A percentile compares a stretch with the other conserved stretches of the same genome.
These are phyloP conservation scores for Bucorvus abyssinicus DNA, from an alignment of 2,797 vertebrate genomes.

Conservation along the genomic window DNA sequence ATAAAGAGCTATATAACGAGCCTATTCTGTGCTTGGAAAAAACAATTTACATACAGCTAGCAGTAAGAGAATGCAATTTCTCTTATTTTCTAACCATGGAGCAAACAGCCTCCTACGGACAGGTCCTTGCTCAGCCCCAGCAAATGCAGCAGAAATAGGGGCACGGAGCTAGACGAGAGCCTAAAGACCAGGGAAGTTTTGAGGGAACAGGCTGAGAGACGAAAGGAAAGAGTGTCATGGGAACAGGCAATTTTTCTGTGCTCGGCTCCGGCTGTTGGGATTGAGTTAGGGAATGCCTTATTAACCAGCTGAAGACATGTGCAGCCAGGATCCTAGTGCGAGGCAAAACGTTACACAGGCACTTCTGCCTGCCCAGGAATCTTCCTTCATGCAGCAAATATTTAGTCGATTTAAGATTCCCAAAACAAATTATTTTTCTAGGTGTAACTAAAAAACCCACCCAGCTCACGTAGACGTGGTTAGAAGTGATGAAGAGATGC, in stretches of 20 bases:
- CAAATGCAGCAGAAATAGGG: neutral
- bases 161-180: neutral
- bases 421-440: neutral
- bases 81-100: neutral
- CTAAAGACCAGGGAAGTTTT: neutral
- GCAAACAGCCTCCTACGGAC: neutral
- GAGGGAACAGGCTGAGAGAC: neutral
- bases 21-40: neutral
- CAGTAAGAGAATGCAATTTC: neutral
- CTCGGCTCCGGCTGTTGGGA: neutral
- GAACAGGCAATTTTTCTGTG: neutral
- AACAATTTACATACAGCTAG: neutral
- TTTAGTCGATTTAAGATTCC: neutral
- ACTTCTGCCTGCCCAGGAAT: neutral
- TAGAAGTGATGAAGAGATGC: neutral
- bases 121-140: neutral
- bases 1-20: neutral
- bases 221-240: neutral
- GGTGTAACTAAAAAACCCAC: neutral
- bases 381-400: neutral
- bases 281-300: neutral
- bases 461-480: neutral
- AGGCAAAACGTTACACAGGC: neutral
- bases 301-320: conserved; percentile 11
- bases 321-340: neutral